phyloP scores from a whole-genome alignment of 2,797 vertebrate species.

The Stomatorhinus walkeri region DNA sequence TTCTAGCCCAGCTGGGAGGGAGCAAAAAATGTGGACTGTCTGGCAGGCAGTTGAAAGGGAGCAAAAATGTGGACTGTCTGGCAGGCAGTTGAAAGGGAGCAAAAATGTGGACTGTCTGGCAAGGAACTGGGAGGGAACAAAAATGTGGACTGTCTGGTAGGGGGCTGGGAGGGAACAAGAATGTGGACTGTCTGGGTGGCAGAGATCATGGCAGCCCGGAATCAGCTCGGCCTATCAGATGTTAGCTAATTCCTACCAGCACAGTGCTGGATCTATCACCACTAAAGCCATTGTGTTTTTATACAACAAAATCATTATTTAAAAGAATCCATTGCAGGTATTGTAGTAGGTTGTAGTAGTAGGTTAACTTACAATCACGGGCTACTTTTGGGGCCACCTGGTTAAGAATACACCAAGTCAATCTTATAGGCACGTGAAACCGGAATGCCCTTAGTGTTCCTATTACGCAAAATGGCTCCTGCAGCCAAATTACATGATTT shows the following conservation, averaged over 20 bases:
- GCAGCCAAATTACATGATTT: not conserved
- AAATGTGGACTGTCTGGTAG: too few relatives aligned
- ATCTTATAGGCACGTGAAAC: not conserved
- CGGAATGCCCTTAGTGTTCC: not conserved
- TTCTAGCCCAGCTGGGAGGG: not conserved
- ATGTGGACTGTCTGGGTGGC: not conserved
- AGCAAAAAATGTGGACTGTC: not conserved
- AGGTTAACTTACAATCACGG: not conserved
- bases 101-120: not conserved
- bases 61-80: not conserved
- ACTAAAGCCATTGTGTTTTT: not conserved
- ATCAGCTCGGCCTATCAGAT: not conserved
- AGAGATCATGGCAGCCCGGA: not conserved
- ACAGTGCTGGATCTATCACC: not conserved
- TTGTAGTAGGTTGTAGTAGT: not conserved
- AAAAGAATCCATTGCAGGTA: not conserved
- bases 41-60: not conserved
- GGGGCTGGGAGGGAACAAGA: too few relatives aligned
- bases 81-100: too few relatives aligned
- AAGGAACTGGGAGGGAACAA: too few relatives aligned
- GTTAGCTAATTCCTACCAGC: not conserved
- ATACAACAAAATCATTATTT: not conserved
- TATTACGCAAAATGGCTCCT: not conserved
- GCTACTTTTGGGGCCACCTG: not conserved
- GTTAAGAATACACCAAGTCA: not conserved